Conservation (phyloP, 2,888 invertebrate genomes). For the Cerastis leucographa region DNA sequence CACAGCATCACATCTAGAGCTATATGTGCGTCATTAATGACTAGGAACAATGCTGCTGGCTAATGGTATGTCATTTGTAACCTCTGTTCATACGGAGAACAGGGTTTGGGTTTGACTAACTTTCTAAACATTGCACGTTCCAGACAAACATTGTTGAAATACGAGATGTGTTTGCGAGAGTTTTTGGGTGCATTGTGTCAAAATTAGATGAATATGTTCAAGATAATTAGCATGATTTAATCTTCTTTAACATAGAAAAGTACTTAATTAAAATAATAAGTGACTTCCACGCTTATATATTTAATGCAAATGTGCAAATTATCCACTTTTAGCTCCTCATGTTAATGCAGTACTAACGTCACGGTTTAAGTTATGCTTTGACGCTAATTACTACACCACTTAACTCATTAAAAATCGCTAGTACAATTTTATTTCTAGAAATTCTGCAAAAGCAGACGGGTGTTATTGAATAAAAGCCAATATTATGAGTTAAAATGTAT, state of each 20-base stretch:
- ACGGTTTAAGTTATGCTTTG: slow-evolving; percentile 9
- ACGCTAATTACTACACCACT: slow-evolving; percentile 16
- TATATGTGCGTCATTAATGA: slow-evolving; percentile 56
- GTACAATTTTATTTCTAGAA: background rate
- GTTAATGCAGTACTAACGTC: slow-evolving; percentile 9
- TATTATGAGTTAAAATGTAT: background rate
- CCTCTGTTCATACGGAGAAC: slow-evolving; percentile 38
- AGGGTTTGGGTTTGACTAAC: slow-evolving; percentile 29
- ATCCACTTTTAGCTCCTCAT: background rate
- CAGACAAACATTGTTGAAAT: slow-evolving; percentile 20
- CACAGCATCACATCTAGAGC: slow-evolving; percentile 46
- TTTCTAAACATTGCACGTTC: slow-evolving; percentile 41
- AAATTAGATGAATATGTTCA: background rate
- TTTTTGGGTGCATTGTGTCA: background rate
- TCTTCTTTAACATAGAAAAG: background rate
- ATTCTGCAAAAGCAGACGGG: background rate
- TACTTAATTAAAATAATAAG: background rate
- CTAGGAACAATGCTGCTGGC: slow-evolving; percentile 46
- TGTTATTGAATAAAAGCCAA: background rate
- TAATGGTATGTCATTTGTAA: slow-evolving; percentile 63
- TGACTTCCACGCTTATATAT: too few relatives aligned
- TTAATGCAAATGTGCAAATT: slow-evolving; percentile 8
- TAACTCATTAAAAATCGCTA: background rate
- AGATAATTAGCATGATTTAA: background rate
- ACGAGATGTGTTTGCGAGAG: slow-evolving; percentile 13